These are phyloP conservation scores for Botia almorhae DNA, from an alignment of 2,797 vertebrate species.

Conservation along the genomic window DNA sequence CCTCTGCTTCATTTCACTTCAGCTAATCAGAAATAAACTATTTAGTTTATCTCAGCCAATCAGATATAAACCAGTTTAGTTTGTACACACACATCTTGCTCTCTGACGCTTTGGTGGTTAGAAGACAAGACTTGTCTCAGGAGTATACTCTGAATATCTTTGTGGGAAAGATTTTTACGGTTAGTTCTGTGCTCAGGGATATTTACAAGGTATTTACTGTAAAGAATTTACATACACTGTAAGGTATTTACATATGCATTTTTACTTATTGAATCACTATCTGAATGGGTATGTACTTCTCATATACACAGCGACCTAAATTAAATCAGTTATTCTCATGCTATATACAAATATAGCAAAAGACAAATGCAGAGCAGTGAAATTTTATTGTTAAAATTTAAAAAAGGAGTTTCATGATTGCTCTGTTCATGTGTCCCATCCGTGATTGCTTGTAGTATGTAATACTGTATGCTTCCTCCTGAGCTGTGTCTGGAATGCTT, in stretches of 20 bases:
- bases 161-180: background rate
- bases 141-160: constrained; percentile 41
- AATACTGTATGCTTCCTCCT: background rate
- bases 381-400: too few species aligned
- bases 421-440: background rate
- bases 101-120: constrained; percentile 44
- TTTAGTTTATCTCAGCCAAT: constrained; percentile 10
- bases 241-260: too few species aligned
- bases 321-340: too few species aligned
- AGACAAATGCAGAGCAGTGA: too few species aligned
- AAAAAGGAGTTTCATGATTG: background rate
- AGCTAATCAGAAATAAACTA: constrained; percentile 34
- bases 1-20: constrained; percentile 48
- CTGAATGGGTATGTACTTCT: too few species aligned
- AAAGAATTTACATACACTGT: too few species aligned
- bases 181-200: background rate
- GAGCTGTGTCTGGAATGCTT: background rate
- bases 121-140: constrained; percentile 34
- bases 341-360: too few species aligned
- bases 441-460: too few species aligned
- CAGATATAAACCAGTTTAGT: constrained; percentile 5
- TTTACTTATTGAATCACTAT: too few species aligned
- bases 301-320: too few species aligned
- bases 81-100: constrained; percentile 22
- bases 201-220: too few species aligned